A percentile compares a stretch with the other conserved stretches of the same genome.
phyloP scores from a whole-genome alignment of 1,140 invertebrate species.

The Spodoptera litura region DNA sequence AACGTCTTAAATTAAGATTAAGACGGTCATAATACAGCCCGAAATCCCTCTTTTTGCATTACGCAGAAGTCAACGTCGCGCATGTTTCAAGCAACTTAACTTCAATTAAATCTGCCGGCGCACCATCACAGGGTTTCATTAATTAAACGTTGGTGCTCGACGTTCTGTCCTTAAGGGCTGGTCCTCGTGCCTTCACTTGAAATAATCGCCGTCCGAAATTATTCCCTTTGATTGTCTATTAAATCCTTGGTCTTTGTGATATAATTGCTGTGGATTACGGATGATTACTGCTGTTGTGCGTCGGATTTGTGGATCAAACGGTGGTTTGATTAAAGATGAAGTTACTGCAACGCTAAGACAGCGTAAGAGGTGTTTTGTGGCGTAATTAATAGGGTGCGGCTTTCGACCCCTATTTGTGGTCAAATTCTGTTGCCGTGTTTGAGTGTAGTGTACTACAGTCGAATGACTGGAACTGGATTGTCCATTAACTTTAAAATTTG shows the following conservation, averaged over 20 bases:
- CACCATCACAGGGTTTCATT: conserved; percentile 66
- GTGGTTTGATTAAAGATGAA: conserved; percentile 33
- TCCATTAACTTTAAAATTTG: too few species aligned
- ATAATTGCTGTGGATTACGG: conserved; percentile 61
- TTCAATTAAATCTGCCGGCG: conserved; percentile 71
- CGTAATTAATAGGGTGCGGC: too few species aligned
- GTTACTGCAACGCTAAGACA: background rate
- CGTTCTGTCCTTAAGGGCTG: conserved; percentile 52
- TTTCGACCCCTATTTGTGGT: background rate
- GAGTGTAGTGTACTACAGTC: too few species aligned
- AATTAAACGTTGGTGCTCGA: conserved; percentile 70
- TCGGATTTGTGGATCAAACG: conserved; percentile 36
- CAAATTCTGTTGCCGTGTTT: background rate
- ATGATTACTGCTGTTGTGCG: conserved; percentile 47
- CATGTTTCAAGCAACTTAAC: conserved; percentile 59
- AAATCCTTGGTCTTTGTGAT: conserved; percentile 59
- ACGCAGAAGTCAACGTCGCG: conserved; percentile 4
- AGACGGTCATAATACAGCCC: background rate
- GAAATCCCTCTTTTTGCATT: conserved; percentile 5
- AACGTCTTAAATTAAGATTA: conserved; percentile 29
- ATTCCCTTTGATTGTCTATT: conserved; percentile 69
- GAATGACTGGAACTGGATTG: too few species aligned
- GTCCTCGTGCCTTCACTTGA: conserved; percentile 57
- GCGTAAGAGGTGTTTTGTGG: background rate
- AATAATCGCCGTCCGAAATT: conserved; percentile 72